Evolutionary conservation across 2,888 invertebrate genomes (phyloP).

Genomic region (Pomacea canaliculata): DNA sequence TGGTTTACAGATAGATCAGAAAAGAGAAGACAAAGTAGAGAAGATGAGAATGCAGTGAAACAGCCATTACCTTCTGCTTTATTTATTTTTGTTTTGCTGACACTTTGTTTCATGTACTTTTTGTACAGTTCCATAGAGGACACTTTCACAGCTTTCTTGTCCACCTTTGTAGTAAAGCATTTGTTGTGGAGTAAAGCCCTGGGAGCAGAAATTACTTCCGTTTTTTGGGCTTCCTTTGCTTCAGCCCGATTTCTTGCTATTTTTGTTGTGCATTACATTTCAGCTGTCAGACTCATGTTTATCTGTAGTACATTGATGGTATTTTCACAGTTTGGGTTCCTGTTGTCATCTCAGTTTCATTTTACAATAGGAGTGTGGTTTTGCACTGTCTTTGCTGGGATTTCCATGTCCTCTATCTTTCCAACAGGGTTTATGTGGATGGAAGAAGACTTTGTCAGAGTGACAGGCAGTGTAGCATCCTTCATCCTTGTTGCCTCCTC

Average conservation of each 20-base stretch:
- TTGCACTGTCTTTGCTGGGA: conserved; percentile 55
- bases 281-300: conserved; percentile 44
- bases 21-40: conserved; percentile 12
- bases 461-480: conserved; percentile 67
- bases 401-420: conserved; percentile 68
- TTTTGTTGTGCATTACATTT: conserved; percentile 61
- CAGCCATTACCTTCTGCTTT: conserved; percentile 27
- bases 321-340: conserved; percentile 42
- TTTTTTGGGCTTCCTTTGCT: too few relatives aligned
- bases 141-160: too few relatives aligned
- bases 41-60: conserved; percentile 22
- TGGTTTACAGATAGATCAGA: conserved; percentile 28
- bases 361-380: conserved; percentile 46
- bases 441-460: conserved; percentile 63
- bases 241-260: conserved; percentile 65
- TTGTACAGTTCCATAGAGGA: too few relatives aligned
- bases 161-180: too few relatives aligned
- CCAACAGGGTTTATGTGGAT: conserved; percentile 69
- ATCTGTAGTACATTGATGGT: conserved; percentile 15
- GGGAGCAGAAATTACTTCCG: too few relatives aligned
- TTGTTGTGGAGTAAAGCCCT: too few relatives aligned
- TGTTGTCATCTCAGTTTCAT: conserved; percentile 40
- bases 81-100: conserved; percentile 54
- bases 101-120: too few relatives aligned
- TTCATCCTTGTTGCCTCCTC: conserved; percentile 65